These are phyloP conservation scores for Lytechinus pictus DNA, from an alignment of 35 echinoderm and acorn worm genomes.

Conservation along the genomic window DNA sequence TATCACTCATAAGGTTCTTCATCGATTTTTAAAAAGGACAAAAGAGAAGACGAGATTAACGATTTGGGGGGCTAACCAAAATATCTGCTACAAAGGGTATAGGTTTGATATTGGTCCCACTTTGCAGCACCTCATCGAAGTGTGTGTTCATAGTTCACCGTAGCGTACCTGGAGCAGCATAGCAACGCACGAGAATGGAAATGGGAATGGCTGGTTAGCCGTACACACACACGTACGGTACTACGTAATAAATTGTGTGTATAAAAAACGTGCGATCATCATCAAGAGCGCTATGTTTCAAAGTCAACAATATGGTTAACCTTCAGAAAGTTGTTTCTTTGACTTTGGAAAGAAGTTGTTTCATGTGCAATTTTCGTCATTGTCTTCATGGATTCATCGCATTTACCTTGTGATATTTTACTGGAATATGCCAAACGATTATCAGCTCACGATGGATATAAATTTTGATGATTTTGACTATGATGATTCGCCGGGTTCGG, in stretches of 20 bases:
- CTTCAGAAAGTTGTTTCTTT: background rate
- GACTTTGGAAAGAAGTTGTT: background rate
- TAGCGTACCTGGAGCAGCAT: constrained; percentile 7
- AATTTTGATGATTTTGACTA: constrained; percentile 46
- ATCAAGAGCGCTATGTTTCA: background rate
- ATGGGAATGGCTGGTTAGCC: background rate
- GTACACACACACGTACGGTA: background rate
- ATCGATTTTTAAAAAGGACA: constrained; percentile 10
- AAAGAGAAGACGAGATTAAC: background rate
- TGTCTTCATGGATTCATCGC: background rate
- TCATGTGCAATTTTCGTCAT: background rate
- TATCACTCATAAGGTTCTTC: background rate
- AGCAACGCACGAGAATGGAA: background rate
- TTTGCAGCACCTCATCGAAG: background rate
- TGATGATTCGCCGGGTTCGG: constrained; percentile 39
- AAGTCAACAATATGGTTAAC: background rate
- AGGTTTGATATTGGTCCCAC: background rate
- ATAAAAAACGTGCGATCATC: background rate
- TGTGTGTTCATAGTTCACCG: background rate
- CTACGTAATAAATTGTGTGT: background rate
- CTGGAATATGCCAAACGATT: constrained; percentile 19
- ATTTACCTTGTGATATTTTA: background rate
- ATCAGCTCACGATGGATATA: constrained; percentile 10
- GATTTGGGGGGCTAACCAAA: background rate
- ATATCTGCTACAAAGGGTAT: background rate